These are phyloP conservation scores for Sepioteuthis lessoniana DNA, from an alignment of 2,888 invertebrate species.

Conservation along the genomic window DNA sequence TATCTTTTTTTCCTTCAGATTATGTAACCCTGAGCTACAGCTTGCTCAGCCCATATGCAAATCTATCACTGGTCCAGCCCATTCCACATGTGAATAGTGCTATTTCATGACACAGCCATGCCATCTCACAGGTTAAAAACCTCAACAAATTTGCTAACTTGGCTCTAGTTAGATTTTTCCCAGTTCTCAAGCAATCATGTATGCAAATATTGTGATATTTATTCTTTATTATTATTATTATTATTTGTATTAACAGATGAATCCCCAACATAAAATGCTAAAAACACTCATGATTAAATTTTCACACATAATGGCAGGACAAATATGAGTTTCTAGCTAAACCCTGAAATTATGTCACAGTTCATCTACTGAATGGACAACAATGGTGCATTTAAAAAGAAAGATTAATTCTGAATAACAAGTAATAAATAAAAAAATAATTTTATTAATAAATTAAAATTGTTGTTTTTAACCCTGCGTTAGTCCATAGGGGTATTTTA, in stretches of 20 bases:
- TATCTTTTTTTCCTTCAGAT: too few species aligned
- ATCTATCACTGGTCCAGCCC: not conserved
- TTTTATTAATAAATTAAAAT: not conserved
- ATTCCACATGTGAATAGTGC: not conserved
- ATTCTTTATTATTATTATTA: too few species aligned
- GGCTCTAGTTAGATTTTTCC: not conserved
- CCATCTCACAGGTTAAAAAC: not conserved
- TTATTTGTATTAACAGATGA: too few species aligned
- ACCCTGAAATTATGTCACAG: not conserved
- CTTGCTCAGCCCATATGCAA: too few species aligned
- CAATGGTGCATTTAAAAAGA: not conserved
- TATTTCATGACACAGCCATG: not conserved
- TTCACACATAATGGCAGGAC: not conserved
- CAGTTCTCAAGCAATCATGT: not conserved
- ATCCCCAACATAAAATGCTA: not conserved
- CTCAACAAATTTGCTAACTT: not conserved
- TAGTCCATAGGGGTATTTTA: too few species aligned
- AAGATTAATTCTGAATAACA: not conserved
- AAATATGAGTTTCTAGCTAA: not conserved
- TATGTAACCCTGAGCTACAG: too few species aligned
- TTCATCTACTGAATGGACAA: constrained; percentile 14
- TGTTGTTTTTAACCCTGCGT: not conserved
- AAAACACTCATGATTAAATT: not conserved
- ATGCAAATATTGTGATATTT: not conserved
- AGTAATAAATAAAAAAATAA: not conserved